Percentiles rank a stretch among this genome's conserved stretches.
Evolutionary conservation across 2,113 vertebrate species (phyloP).

Genomic region (Ptyas mucosa): DNA sequence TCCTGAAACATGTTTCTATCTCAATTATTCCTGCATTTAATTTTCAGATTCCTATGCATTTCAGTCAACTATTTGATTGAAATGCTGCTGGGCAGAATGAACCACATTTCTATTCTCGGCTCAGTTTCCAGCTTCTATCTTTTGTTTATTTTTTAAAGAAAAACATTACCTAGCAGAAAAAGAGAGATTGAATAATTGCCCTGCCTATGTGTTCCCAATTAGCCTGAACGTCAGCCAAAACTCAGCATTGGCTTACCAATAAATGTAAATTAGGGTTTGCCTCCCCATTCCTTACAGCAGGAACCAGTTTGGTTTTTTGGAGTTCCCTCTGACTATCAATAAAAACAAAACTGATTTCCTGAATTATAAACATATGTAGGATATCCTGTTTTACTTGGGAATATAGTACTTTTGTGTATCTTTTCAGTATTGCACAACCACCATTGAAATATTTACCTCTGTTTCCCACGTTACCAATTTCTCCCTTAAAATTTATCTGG

Average conservation of each 20-base stretch:
- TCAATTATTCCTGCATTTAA: neutral
- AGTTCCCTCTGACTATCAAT: neutral
- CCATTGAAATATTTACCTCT: neutral
- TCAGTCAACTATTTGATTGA: neutral
- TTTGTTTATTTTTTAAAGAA: neutral
- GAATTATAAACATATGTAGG: neutral
- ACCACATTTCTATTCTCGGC: neutral
- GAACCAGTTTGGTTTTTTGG: neutral
- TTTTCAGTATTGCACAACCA: neutral
- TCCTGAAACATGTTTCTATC: neutral
- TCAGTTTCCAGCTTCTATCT: neutral
- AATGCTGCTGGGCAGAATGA: neutral
- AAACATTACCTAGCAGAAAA: neutral
- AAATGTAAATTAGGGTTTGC: neutral
- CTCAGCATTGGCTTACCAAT: neutral
- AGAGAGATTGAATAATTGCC: neutral
- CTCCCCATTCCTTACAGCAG: neutral
- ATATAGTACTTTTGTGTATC: neutral
- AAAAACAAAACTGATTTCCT: neutral
- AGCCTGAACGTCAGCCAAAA: neutral
- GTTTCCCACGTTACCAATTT: neutral
- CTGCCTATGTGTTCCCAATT: neutral
- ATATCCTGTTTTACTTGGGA: fast-evolving
- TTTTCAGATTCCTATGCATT: neutral
- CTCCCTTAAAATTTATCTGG: neutral